Conservation (phyloP, 2,113 vertebrate species). For the Erythrocercus mccallii region DNA sequence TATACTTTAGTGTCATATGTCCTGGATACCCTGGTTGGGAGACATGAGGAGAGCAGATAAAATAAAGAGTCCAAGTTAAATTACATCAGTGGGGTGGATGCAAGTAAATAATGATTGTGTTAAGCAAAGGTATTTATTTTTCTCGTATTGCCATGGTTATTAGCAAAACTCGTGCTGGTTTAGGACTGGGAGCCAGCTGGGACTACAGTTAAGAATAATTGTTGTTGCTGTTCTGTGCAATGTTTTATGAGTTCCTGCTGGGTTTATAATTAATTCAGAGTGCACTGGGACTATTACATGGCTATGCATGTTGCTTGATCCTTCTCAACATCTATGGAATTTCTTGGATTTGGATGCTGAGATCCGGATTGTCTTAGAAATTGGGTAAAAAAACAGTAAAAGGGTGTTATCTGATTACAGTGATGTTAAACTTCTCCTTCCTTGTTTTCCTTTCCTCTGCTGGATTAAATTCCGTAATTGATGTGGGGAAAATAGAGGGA, state of each 20-base stretch:
- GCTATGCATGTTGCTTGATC: background rate
- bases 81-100: background rate
- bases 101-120: constrained; percentile 2
- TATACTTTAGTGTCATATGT: background rate
- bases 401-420: background rate
- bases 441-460: background rate
- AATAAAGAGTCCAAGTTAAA: background rate
- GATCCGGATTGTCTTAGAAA: background rate
- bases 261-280: background rate
- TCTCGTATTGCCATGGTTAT: background rate
- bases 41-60: background rate
- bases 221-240: background rate
- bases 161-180: constrained; percentile 20
- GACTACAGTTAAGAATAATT: constrained; percentile 18
- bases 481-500: background rate
- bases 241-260: background rate
- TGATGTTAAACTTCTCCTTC: background rate
- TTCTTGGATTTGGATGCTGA: background rate
- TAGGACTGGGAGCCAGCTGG: constrained; percentile 1
- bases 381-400: background rate
- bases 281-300: background rate
- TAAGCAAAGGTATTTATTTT: constrained; percentile 27
- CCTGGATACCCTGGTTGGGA: background rate
- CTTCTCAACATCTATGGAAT: background rate
- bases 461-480: background rate